Evolutionary conservation across 2,113 vertebrate genomes (phyloP).

Genomic region (Salvator merianae): DNA sequence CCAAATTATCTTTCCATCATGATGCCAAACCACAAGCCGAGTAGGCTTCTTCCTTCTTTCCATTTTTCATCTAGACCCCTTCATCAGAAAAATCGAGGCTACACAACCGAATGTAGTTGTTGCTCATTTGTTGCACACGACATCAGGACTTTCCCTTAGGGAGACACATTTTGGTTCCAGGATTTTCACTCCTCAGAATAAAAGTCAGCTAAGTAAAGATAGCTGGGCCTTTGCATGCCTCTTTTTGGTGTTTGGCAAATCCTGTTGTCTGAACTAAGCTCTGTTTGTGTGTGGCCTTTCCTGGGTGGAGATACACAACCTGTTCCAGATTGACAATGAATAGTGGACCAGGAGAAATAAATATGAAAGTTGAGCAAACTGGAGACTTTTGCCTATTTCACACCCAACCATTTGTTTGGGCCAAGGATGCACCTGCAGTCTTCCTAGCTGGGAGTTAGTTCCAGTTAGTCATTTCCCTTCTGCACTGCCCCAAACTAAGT

Average conservation of each 20-base stretch:
- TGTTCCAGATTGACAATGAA: not conserved
- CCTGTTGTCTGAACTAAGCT: not conserved
- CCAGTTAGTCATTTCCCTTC: slow-evolving; percentile 1
- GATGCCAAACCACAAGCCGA: too few species aligned
- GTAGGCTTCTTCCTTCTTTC: not conserved
- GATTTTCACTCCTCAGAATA: not conserved
- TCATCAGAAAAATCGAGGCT: too few species aligned
- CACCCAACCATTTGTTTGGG: not conserved
- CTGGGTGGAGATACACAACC: not conserved
- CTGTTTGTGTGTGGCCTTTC: not conserved
- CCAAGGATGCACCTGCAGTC: not conserved
- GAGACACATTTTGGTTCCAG: not conserved
- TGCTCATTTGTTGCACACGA: not conserved
- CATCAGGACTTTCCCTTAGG: not conserved
- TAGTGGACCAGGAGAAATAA: not conserved
- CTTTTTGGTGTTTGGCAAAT: not conserved
- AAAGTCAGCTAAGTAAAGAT: not conserved
- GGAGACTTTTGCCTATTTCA: not conserved
- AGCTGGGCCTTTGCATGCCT: not conserved
- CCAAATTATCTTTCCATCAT: too few species aligned
- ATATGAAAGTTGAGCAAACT: not conserved
- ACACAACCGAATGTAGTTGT: not conserved
- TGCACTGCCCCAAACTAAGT: not conserved
- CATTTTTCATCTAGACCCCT: too few species aligned
- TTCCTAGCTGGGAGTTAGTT: not conserved